These are phyloP conservation scores for Apostichopus leukothele DNA, from an alignment of 53 echinoderm and acorn worm genomes.

Conservation along the genomic window DNA sequence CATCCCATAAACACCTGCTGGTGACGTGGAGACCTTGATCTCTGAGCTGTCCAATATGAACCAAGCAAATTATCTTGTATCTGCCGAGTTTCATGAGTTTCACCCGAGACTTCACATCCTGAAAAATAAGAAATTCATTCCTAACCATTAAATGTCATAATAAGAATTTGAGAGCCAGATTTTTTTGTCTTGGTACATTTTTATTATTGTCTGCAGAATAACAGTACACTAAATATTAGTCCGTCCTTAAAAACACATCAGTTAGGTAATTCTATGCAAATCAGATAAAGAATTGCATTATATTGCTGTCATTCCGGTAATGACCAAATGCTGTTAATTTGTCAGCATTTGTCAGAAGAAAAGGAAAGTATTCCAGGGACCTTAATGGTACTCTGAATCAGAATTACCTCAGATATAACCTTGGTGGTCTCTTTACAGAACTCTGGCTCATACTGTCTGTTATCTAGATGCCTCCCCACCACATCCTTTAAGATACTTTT, in stretches of 20 bases:
- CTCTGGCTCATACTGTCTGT: constrained; percentile 91
- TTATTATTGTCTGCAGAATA: too few relatives aligned
- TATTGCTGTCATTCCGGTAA: too few relatives aligned
- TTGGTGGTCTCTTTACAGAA: constrained; percentile 95
- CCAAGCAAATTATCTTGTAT: constrained; percentile 89
- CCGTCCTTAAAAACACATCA: too few relatives aligned
- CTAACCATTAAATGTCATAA: too few relatives aligned
- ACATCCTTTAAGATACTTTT: constrained; percentile 79
- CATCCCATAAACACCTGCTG: constrained; percentile 95
- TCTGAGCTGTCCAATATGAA: constrained; percentile 90
- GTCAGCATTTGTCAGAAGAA: neutral
- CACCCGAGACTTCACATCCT: constrained; percentile 93
- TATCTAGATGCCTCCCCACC: constrained; percentile 72
- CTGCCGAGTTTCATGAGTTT: constrained; percentile 83
- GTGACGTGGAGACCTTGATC: constrained; percentile 88
- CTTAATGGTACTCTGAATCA: too few relatives aligned
- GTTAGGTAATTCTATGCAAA: too few relatives aligned
- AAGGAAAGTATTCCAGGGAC: neutral
- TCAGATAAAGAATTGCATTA: too few relatives aligned
- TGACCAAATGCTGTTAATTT: too few relatives aligned
- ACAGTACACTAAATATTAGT: neutral
- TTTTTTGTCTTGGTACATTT: too few relatives aligned
- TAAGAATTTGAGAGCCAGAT: too few relatives aligned
- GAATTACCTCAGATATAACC: constrained; percentile 91
- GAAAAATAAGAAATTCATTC: neutral